These are phyloP conservation scores for Trididemnum miniatum DNA, from an alignment of 23 tunicate species.

Conservation along the genomic window DNA sequence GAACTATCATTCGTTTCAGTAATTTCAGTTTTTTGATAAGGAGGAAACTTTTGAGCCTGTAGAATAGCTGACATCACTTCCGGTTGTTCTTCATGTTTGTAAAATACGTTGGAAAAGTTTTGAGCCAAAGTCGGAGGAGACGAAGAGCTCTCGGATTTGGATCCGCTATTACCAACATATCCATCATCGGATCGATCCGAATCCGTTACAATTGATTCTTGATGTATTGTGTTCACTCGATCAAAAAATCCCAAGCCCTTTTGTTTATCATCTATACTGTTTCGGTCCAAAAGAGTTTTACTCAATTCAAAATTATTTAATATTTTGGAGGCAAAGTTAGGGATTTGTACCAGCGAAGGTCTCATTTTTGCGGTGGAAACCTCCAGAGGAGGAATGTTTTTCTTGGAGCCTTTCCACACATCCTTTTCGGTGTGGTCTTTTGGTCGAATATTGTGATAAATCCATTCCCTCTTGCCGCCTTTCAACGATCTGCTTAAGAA, in stretches of 20 bases:
- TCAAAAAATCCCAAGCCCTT: not conserved
- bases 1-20: too few species aligned
- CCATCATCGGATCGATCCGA: slow-evolving; percentile 2
- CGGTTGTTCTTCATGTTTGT: too few species aligned
- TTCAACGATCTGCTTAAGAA: slow-evolving; percentile 41
- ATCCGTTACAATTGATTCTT: not conserved
- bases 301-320: too few species aligned
- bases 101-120: not conserved
- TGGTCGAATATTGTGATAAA: slow-evolving; percentile 62
- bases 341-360: slow-evolving; percentile 15
- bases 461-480: slow-evolving; percentile 91
- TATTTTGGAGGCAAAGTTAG: not conserved
- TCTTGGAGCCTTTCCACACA: slow-evolving; percentile 25
- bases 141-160: not conserved
- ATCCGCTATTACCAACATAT: not conserved
- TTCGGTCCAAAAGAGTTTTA: not conserved
- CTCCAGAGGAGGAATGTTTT: not conserved
- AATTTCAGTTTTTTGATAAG: too few species aligned
- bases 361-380: not conserved
- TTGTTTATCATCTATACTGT: too few species aligned
- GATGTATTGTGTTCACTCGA: not conserved
- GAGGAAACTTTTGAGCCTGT: too few species aligned
- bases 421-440: slow-evolving; percentile 35
- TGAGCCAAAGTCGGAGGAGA: not conserved
- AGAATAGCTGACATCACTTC: too few species aligned